phyloP scores from a whole-genome alignment of 2,888 invertebrate genomes.

The Rutpela maculata region DNA sequence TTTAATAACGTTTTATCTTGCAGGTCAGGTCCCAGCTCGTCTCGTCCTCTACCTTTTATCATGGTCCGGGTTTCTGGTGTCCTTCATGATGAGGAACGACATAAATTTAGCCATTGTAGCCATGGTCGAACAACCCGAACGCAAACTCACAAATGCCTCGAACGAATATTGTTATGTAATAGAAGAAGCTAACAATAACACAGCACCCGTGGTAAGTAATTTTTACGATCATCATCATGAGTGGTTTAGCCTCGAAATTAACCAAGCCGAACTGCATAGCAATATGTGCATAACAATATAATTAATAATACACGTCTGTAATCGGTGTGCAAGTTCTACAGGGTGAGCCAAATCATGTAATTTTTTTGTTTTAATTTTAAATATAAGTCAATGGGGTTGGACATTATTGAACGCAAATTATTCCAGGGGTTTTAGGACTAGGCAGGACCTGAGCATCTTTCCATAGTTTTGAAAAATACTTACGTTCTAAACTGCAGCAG shows the following conservation, averaged over 20 bases:
- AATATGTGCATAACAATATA: neutral
- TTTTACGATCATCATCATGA: neutral
- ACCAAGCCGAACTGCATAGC: neutral
- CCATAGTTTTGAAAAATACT: no score
- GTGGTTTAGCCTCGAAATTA: neutral
- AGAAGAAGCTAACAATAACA: slow-evolving; percentile 59
- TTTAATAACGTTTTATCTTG: slow-evolving; percentile 36
- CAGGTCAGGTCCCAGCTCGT: slow-evolving; percentile 79
- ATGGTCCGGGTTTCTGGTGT: slow-evolving; percentile 84
- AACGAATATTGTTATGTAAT: slow-evolving; percentile 68
- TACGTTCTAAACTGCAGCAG: no score
- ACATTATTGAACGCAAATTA: no score
- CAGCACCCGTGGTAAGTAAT: slow-evolving; percentile 62
- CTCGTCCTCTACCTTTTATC: slow-evolving; percentile 83
- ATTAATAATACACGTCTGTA: neutral
- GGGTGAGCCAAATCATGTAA: neutral
- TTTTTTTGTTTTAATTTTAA: no score
- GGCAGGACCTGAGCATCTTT: no score
- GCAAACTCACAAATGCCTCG: slow-evolving; percentile 59
- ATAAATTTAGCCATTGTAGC: slow-evolving; percentile 84
- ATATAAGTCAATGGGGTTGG: no score
- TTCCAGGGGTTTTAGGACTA: no score
- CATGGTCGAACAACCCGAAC: slow-evolving; percentile 76
- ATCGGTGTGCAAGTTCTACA: neutral
- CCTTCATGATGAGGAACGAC: slow-evolving; percentile 86